Conservation (phyloP, 2,113 vertebrate genomes). For the Oncorhynchus nerka region DNA sequence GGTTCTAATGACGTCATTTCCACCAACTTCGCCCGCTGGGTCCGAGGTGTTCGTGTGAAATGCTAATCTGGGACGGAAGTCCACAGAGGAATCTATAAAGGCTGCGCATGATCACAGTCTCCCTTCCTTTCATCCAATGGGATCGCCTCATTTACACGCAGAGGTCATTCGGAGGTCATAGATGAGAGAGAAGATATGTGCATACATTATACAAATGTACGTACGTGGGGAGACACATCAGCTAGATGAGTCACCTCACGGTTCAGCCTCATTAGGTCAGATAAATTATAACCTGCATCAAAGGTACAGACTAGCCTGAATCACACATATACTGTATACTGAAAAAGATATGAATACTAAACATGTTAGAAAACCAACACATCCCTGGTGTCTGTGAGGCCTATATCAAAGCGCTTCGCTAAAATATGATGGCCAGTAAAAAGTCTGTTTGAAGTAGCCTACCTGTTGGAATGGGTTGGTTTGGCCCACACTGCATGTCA, state of each 20-base stretch:
- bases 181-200: constrained; percentile 9
- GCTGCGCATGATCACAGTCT: neutral
- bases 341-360: too few relatives aligned
- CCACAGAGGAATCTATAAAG: neutral
- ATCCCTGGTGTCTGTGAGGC: too few relatives aligned
- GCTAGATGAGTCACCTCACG: neutral
- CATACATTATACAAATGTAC: neutral
- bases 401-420: too few relatives aligned
- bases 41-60: neutral
- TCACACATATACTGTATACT: too few relatives aligned
- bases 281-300: too few relatives aligned
- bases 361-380: too few relatives aligned
- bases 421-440: too few relatives aligned
- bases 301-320: too few relatives aligned
- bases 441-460: constrained; percentile 45
- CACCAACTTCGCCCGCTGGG: too few relatives aligned
- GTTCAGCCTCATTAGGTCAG: neutral
- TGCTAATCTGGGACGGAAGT: neutral
- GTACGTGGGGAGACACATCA: too few relatives aligned
- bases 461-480: constrained; percentile 97
- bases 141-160: constrained; percentile 5
- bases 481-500: constrained; percentile 81
- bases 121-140: constrained; percentile 12
- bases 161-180: constrained; percentile 27
- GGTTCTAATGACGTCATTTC: too few relatives aligned